Conservation (phyloP, 2,113 vertebrate species). For the Ariopsis seemanni region DNA sequence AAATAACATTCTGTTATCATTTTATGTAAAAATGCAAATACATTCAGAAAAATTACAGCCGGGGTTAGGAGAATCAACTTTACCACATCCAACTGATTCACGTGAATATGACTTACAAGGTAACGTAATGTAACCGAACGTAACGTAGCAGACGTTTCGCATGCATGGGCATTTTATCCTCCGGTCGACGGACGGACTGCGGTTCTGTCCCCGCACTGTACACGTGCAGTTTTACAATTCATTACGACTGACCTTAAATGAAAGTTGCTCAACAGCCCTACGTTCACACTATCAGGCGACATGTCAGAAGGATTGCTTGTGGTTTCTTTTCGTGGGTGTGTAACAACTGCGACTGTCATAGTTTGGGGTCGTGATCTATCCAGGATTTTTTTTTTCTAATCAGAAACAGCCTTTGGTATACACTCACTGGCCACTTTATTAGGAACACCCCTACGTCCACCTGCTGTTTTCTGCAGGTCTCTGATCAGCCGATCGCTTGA, state of each 20-base stretch:
- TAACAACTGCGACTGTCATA: too few species aligned
- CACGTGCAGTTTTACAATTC: not conserved
- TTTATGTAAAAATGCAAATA: slow-evolving; percentile 56
- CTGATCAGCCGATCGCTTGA: too few species aligned
- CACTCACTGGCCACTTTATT: too few species aligned
- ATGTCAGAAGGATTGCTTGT: not conserved
- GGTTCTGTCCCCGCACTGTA: slow-evolving; percentile 35
- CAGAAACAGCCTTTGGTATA: too few species aligned
- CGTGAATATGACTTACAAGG: slow-evolving; percentile 11
- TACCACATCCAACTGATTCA: slow-evolving; percentile 42
- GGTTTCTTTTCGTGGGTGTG: not conserved
- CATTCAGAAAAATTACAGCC: slow-evolving; percentile 59
- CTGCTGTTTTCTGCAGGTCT: too few species aligned
- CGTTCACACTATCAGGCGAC: not conserved
- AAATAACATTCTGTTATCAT: slow-evolving; percentile 57
- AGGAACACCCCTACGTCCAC: too few species aligned
- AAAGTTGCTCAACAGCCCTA: not conserved
- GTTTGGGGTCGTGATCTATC: not conserved
- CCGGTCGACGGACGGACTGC: not conserved
- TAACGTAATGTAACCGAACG: slow-evolving; percentile 33
- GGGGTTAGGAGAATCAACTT: slow-evolving; percentile 56
- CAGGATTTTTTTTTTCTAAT: not conserved
- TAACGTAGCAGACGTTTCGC: slow-evolving; percentile 38
- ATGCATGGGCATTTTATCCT: slow-evolving; percentile 43
- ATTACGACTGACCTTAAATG: too few species aligned